Base-by-base conservation (phyloP, 2,113 vertebrate species). In the Scopus umbretta region DNA sequence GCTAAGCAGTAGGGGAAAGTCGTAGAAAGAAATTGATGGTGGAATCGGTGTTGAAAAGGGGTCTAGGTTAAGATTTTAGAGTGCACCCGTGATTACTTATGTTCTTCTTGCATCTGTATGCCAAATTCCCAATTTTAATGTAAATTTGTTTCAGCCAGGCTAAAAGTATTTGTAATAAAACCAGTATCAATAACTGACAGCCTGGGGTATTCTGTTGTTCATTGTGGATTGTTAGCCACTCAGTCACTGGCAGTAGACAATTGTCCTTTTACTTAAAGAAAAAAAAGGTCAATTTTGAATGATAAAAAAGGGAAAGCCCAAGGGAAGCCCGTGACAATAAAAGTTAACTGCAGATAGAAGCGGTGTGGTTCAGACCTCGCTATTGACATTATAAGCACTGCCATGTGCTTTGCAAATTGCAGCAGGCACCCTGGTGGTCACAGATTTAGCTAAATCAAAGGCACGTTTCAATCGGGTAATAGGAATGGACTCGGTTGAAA, bases 311-410 rank as follows among this genome's bases (percentile, higher is more conserved):
- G 92, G 84, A 67, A 89, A 95, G 81, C 91, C 93, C 87, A 88
- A 50, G 92, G 95, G 96, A 96, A 93, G 73, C 80, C 70, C 13
- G 3, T 73, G 92, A 70, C 94, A 76, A 75, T 80, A 75, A 58
- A 96, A 96, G 94, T 92, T 94, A 94, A 91, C 61, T 66, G 91
- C 76, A 75, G 86, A 89, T 97, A 40, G 91, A 92, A 97, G 94
- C 47, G 40, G 49, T 29, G 73, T n/a, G 80, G 86, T 42, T 95
- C 88, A 89, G 91, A 15, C 49, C 83, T 81, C 10, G 1, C 75
- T 56, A 21, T 30, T 87, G 94, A 79, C 61, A 72, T 50, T 49
- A 13, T 15, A 40, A 85, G 65, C 43, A 0, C 79, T 93, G 91
- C 68, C 80, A 16, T 82, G 89, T 67, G 96, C 91, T 76, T 29